Evolutionary conservation across 2,888 invertebrate species (phyloP), one percentile per base, ranked within the genome.

Genomic region (Dryocosmus kuriphilus): DNA sequence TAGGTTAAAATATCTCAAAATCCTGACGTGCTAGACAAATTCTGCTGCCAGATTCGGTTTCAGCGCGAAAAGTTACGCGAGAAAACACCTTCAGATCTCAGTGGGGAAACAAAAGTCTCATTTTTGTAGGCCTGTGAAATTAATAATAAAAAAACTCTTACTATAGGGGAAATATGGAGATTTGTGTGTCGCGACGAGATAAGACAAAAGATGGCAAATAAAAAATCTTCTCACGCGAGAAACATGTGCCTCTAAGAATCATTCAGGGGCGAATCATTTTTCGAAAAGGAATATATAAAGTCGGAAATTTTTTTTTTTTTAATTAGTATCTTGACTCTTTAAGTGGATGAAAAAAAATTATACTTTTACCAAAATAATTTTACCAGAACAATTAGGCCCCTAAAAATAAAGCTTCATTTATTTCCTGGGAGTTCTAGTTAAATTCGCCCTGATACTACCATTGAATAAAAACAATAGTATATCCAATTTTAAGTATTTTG

Each of bases 251-350:
- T 65, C n/a, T 38, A 11, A n/a, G 3, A 63, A 63, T 22, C n/a
- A 22, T 35, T 1, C 65, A 65, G 73, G 73, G 71, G 41, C 60
- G 73, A 71, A 62, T 77, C n/a, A 62, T 24, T 35, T 46, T 32
- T 32, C 32, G 11, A 35, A 8, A 67, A 55, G 16, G 35, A 2
- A 63, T 61, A 16, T 41, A 22, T 27, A 51, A 35, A 35, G 35
- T n/a, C 8, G 19, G n/a, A n/a, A 51, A 51, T n/a, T n/a, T n/a
- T n/a, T n/a, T n/a, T n/a, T n/a, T n/a, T n/a, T n/a, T n/a, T n/a
- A n/a, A n/a, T n/a, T n/a, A n/a, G n/a, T n/a, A n/a, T n/a, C n/a
- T n/a, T n/a, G n/a, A n/a, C n/a, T n/a, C n/a, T n/a, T n/a, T n/a
- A n/a, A n/a, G n/a, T n/a, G n/a, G n/a, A n/a, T n/a, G n/a, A n/a